phyloP scores from a whole-genome alignment of 2,888 invertebrate genomes.

The Mythimna ferrago region DNA sequence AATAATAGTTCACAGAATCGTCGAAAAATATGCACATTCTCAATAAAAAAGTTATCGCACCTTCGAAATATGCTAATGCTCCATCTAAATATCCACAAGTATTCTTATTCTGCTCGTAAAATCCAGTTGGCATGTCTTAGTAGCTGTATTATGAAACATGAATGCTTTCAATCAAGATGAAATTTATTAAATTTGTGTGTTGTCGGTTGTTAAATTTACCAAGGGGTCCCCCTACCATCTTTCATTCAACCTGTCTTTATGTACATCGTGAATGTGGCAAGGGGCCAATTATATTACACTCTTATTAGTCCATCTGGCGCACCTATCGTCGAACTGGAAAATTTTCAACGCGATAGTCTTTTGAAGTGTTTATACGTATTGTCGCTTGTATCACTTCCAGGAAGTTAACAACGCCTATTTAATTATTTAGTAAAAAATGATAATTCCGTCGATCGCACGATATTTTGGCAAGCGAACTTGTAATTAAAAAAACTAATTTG shows the following conservation, averaged over 20 bases:
- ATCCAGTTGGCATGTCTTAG: constrained; percentile 33
- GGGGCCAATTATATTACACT: constrained; percentile 62
- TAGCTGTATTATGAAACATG: constrained; percentile 23
- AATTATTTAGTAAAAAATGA: constrained; percentile 30
- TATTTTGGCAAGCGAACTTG: constrained; percentile 25
- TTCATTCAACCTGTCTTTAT: constrained; percentile 20
- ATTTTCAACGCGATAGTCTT: constrained; percentile 26
- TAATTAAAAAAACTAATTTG: constrained; percentile 18
- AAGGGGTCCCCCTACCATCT: constrained; percentile 13
- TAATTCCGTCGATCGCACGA: constrained; percentile 28
- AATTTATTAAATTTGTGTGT: constrained; percentile 15
- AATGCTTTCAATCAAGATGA: constrained; percentile 20
- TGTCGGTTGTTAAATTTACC: constrained; percentile 7
- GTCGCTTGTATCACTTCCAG: constrained; percentile 26
- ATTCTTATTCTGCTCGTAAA: constrained; percentile 51
- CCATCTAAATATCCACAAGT: constrained; percentile 41
- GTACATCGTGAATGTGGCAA: constrained; percentile 52
- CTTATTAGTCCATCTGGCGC: constrained; percentile 49
- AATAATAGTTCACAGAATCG: constrained; percentile 50
- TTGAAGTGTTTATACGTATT: constrained; percentile 14
- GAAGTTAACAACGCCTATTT: constrained; percentile 33
- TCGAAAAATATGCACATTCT: constrained; percentile 46
- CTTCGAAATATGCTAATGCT: constrained; percentile 50
- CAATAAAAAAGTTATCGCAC: constrained; percentile 42
- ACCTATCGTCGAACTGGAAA: constrained; percentile 47